phyloP scores from a whole-genome alignment of 2,113 vertebrate genomes.

The Clinocottus analis region DNA sequence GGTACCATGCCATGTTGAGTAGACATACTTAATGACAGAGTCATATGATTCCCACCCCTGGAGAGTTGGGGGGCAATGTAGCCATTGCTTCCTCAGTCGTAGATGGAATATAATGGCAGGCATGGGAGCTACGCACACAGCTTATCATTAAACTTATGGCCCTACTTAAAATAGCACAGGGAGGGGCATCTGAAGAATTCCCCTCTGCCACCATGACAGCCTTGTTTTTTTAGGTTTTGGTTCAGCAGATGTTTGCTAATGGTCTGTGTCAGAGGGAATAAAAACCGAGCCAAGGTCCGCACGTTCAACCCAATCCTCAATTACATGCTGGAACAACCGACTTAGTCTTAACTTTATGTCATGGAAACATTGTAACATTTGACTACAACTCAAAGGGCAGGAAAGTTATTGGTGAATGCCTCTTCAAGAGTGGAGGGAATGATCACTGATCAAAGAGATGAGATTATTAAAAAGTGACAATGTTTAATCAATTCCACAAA shows the following conservation, averaged over 20 bases:
- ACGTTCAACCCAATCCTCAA: slow-evolving; percentile 54
- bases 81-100: slow-evolving; percentile 60
- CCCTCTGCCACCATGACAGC: slow-evolving; percentile 41
- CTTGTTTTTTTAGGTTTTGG: slow-evolving; percentile 49
- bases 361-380: slow-evolving; percentile 35
- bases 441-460: slow-evolving; percentile 41
- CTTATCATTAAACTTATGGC: slow-evolving; percentile 75
- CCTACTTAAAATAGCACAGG: slow-evolving; percentile 75
- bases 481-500: slow-evolving; percentile 58
- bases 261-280: slow-evolving; percentile 50
- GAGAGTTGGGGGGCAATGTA: slow-evolving; percentile 26
- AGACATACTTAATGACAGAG: slow-evolving; percentile 59
- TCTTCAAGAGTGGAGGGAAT: slow-evolving; percentile 4
- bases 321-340: slow-evolving; percentile 27
- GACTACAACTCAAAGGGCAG: slow-evolving; percentile 42
- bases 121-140: slow-evolving; percentile 68
- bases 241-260: slow-evolving; percentile 71
- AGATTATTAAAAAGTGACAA: slow-evolving; percentile 12
- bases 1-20: slow-evolving; percentile 51
- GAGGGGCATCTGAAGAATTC: slow-evolving; percentile 65
- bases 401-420: slow-evolving; percentile 4
- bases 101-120: slow-evolving; percentile 65
- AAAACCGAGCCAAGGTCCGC: slow-evolving; percentile 44
- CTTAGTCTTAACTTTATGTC: slow-evolving; percentile 20
- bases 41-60: slow-evolving; percentile 55